These are phyloP conservation scores for Colaptes auratus DNA, from an alignment of 2,113 vertebrate species.

Conservation along the genomic window DNA sequence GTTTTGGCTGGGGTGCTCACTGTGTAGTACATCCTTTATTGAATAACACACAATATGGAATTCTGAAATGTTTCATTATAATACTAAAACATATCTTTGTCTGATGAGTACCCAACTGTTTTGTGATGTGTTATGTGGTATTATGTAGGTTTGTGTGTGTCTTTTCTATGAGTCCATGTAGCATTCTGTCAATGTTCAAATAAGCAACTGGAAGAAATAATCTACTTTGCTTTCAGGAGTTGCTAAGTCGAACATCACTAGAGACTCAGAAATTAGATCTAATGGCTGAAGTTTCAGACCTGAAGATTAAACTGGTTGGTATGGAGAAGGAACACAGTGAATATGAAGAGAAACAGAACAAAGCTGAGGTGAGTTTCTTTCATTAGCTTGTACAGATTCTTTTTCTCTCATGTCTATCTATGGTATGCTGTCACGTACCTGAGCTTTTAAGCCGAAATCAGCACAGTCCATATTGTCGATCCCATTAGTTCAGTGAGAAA, in stretches of 20 bases:
- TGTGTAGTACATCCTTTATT: background rate
- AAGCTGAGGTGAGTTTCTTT: constrained; percentile 88
- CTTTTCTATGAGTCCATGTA: background rate
- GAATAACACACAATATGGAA: background rate
- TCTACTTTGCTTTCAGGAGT: constrained; percentile 80
- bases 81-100: background rate
- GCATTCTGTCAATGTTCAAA: background rate
- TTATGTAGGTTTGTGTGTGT: background rate
- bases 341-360: constrained; percentile 89
- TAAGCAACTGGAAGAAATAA: background rate
- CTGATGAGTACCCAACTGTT: background rate
- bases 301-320: constrained; percentile 92
- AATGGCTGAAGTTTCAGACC: constrained; percentile 92
- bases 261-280: constrained; percentile 94
- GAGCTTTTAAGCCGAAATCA: background rate
- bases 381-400: background rate
- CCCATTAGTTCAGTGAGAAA: background rate
- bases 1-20: background rate
- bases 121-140: background rate
- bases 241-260: constrained; percentile 89
- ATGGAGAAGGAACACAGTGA: constrained; percentile 92
- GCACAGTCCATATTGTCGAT: background rate
- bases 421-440: background rate
- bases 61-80: background rate
- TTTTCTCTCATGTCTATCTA: fast-evolving